Base-by-base conservation (phyloP, 1,140 invertebrate species). In the Saccostrea glomerata region DNA sequence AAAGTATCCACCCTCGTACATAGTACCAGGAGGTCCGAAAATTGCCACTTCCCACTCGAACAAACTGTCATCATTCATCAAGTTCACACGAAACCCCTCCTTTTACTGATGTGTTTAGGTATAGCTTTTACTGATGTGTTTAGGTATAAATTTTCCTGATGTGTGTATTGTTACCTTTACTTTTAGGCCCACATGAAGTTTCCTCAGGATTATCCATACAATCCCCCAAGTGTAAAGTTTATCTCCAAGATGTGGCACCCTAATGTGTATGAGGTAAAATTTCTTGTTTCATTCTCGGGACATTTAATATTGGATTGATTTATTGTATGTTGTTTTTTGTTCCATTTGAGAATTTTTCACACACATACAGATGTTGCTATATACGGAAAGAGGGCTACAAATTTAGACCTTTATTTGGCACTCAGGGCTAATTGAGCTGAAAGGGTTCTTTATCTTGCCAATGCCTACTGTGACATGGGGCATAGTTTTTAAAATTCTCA, bases 181-280 rank as follows among this genome's bases (percentile, higher is more conserved):
- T 36, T 97, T 73, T 96, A 99, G 98, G 98, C 98, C 94, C 97
- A 98, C 94, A 98, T 99, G 97, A 99, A 99, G 96, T 99, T 99
- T 95, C 98, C 99, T 87, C 96, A 96, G 91, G 98, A 99, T 96
- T 99, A 99, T 95, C 99, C 99, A 83, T 99, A 99, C 96, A 99
- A 98, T 92, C 99, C 99, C 90, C 99, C 99, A 90, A 97, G 97
- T 92, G 98, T 99, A 13, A 91, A 98, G 92, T 99, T 99, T 96
- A 96, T 99, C 94, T 99, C 98, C 90, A 99, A 99, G 97, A 98
- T 99, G 92, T 99, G 98, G 98, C 99, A 99, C 96, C 99, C 99
- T 92, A 99, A 99, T 96, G 98, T 99, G 15, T 99, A 99, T 96
- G 98, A 99, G 97, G 98, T 98, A 96, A 97, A 97, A 96, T 77